Evolutionary conservation across 1,140 invertebrate genomes (phyloP).

Genomic region (Berghia stephanieae): DNA sequence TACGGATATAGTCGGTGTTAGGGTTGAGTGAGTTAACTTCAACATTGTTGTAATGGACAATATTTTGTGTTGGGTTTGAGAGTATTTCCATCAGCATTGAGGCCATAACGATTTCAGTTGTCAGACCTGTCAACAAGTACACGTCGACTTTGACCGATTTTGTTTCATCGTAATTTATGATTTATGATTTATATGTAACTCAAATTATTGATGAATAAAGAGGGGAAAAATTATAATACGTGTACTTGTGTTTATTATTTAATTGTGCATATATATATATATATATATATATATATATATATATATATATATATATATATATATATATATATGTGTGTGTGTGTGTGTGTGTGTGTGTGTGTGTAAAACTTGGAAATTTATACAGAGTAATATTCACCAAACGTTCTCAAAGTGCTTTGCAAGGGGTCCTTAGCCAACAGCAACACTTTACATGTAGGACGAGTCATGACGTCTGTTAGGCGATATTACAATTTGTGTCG

Average conservation of each 20-base stretch:
- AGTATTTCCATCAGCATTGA: neutral
- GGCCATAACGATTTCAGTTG: neutral
- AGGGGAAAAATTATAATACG: neutral
- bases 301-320: neutral
- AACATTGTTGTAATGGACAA: too few species aligned
- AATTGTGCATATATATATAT: neutral
- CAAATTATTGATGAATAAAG: neutral
- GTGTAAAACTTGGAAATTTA: too few species aligned
- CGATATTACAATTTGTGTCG: too few species aligned
- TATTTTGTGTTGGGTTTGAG: too few species aligned
- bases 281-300: neutral
- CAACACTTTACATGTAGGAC: too few species aligned
- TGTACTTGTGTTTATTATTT: neutral
- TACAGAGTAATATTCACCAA: too few species aligned
- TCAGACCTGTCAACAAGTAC: neutral
- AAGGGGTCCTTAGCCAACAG: too few species aligned
- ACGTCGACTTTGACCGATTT: neutral
- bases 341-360: conserved; percentile 21
- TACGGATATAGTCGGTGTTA: too few species aligned
- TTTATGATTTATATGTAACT: too few species aligned
- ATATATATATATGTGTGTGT: conserved; percentile 11
- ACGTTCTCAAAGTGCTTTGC: too few species aligned
- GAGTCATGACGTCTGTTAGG: too few species aligned
- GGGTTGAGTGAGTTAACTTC: too few species aligned
- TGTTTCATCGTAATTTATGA: neutral